Base-by-base conservation (phyloP, 2,888 invertebrate species). In the Ditylenchus weischeri region DNA sequence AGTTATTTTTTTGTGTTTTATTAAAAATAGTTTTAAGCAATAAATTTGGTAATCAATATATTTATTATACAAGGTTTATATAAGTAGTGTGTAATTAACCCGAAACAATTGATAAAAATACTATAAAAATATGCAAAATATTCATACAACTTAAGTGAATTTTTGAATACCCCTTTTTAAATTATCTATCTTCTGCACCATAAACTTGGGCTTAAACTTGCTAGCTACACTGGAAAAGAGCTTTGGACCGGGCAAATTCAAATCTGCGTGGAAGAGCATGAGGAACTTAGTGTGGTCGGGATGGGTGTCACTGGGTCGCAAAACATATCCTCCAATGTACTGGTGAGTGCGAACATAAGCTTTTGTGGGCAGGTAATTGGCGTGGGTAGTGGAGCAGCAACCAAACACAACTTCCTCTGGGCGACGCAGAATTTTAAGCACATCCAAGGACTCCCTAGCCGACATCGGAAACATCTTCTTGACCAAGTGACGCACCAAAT, bases 251-350 rank as follows among this genome's bases (percentile, higher is more conserved):
- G 70, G 43, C 15, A 69, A 51, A 29, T 69, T 69, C 18, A 69
- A 36, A 60, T 69, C 70, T 21, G 70, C 69, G 62, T 70, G 70
- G 59, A 70, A 70, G 58, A 70, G 57, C 65, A 70, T 70, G 18
- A 23, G 38, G 36, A 70, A 70, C n/a, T 58, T 43, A 29, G 71
- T 65, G 57, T 47, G 38, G 13, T 62, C 36, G 11, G 61, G 47
- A 59, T 68, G 60, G 29, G 19, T 65, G 36, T 57, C 64, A 47
- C 48, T 35, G 15, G 69, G 68, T 13, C 62, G 21, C 7, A 70
- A 36, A 7, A 65, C 15, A 50, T 70, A 70, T 19, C 69, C 70
- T 10, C 70, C 70, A 23, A 70, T 57, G 62, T 70, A 69, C 58
- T 69, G 69, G 38, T 66, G 72, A 11, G 70, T 70, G 5, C 70